Conservation (phyloP, 2,113 vertebrate genomes). For the Hyperopisus bebe region DNA sequence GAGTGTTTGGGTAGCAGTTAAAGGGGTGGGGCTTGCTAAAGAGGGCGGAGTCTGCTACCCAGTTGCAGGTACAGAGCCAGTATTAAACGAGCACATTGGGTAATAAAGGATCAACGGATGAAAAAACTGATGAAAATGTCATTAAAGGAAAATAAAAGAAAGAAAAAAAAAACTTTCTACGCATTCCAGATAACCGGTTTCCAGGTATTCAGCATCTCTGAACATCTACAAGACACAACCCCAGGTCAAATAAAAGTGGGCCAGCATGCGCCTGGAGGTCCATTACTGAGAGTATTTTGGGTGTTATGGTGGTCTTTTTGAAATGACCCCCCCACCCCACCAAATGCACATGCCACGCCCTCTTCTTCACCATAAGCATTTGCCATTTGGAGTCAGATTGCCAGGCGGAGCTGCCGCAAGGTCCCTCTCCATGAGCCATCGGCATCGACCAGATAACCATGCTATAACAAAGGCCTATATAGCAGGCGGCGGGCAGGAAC, state of each 20-base stretch:
- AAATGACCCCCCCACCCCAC: not conserved
- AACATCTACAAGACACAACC: not conserved
- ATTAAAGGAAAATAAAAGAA: not conserved
- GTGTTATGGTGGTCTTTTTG: not conserved
- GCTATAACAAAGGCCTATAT: conserved; percentile 10
- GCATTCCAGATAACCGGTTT: too few species aligned
- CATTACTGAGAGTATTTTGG: not conserved
- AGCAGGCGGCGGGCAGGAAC: not conserved
- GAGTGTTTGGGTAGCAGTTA: conserved; percentile 56
- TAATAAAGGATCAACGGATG: not conserved
- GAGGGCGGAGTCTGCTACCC: conserved; percentile 38
- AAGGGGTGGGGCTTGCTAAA: conserved; percentile 33
- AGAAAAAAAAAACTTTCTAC: not conserved
- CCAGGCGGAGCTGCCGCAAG: not conserved
- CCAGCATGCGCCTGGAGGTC: not conserved
- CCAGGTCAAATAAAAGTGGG: not conserved
- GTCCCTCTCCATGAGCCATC: not conserved
- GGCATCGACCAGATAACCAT: conserved; percentile 4
- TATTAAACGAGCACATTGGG: not conserved
- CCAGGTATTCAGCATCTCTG: not conserved
- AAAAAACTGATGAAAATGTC: not conserved
- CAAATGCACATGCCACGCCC: not conserved
- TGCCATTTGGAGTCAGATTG: conserved; percentile 20
- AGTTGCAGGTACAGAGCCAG: not conserved
- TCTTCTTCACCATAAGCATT: not conserved